These are phyloP conservation scores for Drosophila heteroneura DNA, from an alignment of 2,888 invertebrate species.

Conservation along the genomic window DNA sequence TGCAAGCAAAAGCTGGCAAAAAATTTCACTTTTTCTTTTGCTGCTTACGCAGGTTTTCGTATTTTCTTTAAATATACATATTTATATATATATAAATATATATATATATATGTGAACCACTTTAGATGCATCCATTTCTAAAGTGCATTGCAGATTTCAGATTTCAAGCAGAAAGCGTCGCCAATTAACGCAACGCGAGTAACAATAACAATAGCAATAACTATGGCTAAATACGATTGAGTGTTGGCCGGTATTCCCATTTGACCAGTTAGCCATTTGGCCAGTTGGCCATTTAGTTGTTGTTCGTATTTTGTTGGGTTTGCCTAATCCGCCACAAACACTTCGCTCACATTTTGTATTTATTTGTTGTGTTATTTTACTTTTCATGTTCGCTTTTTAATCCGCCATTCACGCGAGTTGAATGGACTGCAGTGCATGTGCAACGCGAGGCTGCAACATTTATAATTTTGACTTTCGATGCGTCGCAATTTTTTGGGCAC, in stretches of 20 bases:
- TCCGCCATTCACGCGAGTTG: constrained; percentile 25
- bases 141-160: constrained; percentile 12
- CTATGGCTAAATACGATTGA: constrained; percentile 21
- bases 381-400: constrained; percentile 19
- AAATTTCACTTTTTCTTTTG: constrained; percentile 73
- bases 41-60: constrained; percentile 17
- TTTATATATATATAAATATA: constrained; percentile 2
- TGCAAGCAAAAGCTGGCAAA: constrained; percentile 11
- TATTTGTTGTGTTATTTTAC: neutral
- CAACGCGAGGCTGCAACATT: constrained; percentile 1
- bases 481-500: neutral
- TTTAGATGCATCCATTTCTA: constrained; percentile 28
- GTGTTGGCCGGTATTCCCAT: constrained; percentile 15
- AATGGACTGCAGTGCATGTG: constrained; percentile 28
- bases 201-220: constrained; percentile 2
- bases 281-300: constrained; percentile 34
- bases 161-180: constrained; percentile 50
- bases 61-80: constrained; percentile 10
- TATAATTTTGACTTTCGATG: constrained; percentile 11
- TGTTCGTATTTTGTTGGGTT: constrained; percentile 6
- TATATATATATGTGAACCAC: neutral
- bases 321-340: constrained; percentile 21
- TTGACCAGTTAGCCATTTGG: constrained; percentile 28
- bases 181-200: constrained; percentile 43
- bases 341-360: neutral